phyloP scores from a whole-genome alignment of 2,113 vertebrate genomes.

The Gadus macrocephalus region DNA sequence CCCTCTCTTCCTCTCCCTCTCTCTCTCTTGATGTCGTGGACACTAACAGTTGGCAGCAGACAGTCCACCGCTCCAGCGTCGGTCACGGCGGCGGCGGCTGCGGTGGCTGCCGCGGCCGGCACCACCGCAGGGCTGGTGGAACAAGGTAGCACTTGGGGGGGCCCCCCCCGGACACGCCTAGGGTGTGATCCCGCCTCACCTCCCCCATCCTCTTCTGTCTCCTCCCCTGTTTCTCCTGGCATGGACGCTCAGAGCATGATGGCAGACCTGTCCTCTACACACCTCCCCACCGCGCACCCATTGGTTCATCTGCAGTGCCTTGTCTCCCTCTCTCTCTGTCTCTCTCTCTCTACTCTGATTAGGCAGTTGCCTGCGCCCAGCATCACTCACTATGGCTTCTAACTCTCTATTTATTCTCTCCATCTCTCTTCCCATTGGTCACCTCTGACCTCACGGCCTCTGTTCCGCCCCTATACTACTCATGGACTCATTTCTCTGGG shows the following conservation, averaged over 20 bases:
- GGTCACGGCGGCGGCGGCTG: constrained; percentile 77
- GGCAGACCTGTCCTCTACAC: constrained; percentile 11
- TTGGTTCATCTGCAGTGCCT: background rate
- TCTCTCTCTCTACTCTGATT: no score
- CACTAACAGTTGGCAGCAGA: constrained; percentile 86
- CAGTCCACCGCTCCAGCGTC: constrained; percentile 92
- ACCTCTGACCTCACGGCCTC: background rate
- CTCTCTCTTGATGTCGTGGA: constrained; percentile 44
- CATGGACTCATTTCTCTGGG: background rate
- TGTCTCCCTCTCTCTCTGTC: no score
- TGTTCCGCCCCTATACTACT: background rate
- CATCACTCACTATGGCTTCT: no score
- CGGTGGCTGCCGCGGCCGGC: constrained; percentile 76
- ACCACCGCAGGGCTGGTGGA: constrained; percentile 89
- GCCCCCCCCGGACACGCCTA: constrained; percentile 27
- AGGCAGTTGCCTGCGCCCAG: no score
- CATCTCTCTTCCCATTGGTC: constrained; percentile 5
- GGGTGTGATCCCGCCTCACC: background rate
- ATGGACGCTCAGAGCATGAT: constrained; percentile 62
- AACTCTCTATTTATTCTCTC: constrained; percentile 2
- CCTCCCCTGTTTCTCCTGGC: constrained; percentile 26
- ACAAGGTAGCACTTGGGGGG: constrained; percentile 88
- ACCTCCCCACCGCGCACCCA: background rate
- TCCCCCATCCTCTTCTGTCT: constrained; percentile 20
- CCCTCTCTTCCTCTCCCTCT: constrained; percentile 18